Evolutionary conservation across 1,140 invertebrate genomes (phyloP), one percentile per base, ranked within the genome.

Genomic region (Aphaenogaster rudis): DNA sequence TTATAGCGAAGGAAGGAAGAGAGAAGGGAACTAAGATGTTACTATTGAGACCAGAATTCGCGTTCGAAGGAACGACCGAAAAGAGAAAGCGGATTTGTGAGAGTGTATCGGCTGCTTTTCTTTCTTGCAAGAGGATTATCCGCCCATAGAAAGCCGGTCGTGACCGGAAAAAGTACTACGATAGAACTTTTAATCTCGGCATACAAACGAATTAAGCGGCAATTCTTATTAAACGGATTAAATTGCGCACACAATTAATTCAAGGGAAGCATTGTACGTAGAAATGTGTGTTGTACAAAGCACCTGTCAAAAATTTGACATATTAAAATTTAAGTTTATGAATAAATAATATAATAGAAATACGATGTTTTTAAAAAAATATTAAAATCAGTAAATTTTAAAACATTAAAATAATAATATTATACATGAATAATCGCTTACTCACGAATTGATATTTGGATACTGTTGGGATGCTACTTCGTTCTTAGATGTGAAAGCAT

Each of bases 51-150:
- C 64, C 50, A 15, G 63, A 71, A 57, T 45, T 71, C 66, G 15
- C 36, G 64, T 81, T 81, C 21, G 39, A 42, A 28, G 17, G 45
- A 63, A 64, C 11, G 7, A 21, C n/a, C 45, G 57, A 77, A 76
- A 42, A 84, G 28, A 63, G 45, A 77, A 77, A 77, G 57, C 42
- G 57, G 59, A 85, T 85, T 77, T 61, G 57, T 28, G n/a, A 76
- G 42, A 1, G n/a, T 61, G n/a, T 84, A 76, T 45, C 39, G 21
- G 2, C n/a, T 81, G 36, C 33, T 81, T 81, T 81, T 67, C 39
- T 81, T 81, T 33, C 64, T 71, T 67, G 50, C n/a, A 45, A 81
- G 64, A 81, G 21, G 50, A 71, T 81, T 81, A 81, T 81, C 64
- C 64, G 9, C 21, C 21, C 9, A 45, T 81, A 45, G 50, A 45